Evolutionary conservation across 2,888 invertebrate genomes (phyloP).

Genomic region (Herminia tarsipennalis): DNA sequence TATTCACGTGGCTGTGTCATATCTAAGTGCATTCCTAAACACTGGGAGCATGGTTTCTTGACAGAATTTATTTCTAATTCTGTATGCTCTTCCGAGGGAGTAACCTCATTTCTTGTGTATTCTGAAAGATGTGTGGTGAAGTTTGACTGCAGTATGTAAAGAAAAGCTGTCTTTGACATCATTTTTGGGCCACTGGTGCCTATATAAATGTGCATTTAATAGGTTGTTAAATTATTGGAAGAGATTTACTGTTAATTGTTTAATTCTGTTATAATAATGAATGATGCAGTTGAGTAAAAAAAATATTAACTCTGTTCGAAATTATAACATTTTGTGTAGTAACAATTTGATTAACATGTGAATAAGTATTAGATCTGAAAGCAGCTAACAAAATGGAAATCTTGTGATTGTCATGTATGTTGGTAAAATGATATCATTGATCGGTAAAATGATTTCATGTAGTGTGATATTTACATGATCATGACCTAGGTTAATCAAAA

Average conservation of each 20-base stretch:
- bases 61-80: conserved; percentile 68
- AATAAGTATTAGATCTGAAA: conserved; percentile 45
- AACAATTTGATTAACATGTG: conserved; percentile 31
- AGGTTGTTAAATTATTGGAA: conserved; percentile 80
- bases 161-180: conserved; percentile 39
- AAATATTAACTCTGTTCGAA: conserved; percentile 38
- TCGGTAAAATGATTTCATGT: conserved; percentile 33
- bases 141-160: conserved; percentile 42
- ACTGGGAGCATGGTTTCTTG: conserved; percentile 69
- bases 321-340: conserved; percentile 31
- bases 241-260: conserved; percentile 81
- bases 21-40: conserved; percentile 76
- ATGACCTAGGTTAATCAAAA: conserved; percentile 62
- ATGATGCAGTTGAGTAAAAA: conserved; percentile 59
- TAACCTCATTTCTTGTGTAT: conserved; percentile 36
- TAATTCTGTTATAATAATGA: conserved; percentile 66
- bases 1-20: conserved; percentile 73
- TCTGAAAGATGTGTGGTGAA: conserved; percentile 39
- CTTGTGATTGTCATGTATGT: conserved; percentile 28
- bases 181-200: conserved; percentile 67
- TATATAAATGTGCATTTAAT: conserved; percentile 78
- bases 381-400: conserved; percentile 30
- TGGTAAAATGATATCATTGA: conserved; percentile 22
- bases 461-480: conserved; percentile 55
- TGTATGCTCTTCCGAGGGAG: conserved; percentile 57